Evolutionary conservation across 2,888 invertebrate species (phyloP).

Genomic region (Dynastes maya): DNA sequence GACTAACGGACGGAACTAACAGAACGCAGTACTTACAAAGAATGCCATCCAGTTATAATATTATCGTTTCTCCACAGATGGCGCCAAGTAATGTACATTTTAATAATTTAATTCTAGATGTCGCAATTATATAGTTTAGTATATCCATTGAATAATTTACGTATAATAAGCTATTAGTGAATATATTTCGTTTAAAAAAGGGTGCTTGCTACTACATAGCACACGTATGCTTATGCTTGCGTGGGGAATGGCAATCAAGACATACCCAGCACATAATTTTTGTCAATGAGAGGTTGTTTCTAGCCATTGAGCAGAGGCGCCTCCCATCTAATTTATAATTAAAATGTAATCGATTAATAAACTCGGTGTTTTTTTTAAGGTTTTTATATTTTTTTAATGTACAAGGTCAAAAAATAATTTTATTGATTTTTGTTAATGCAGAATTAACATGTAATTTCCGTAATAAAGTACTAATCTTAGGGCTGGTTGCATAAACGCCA

Average conservation of each 20-base stretch:
- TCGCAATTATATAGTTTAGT: background rate
- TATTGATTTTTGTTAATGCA: no score
- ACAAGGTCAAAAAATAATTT: no score
- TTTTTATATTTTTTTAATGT: no score
- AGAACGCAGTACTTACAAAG: no score
- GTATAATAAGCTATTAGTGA: background rate
- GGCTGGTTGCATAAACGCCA: no score
- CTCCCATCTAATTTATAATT: conserved; percentile 64
- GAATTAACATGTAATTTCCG: no score
- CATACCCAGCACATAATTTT: conserved; percentile 90
- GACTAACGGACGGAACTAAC: no score
- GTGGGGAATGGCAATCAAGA: conserved; percentile 90
- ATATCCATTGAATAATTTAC: background rate
- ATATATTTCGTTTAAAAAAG: conserved; percentile 71
- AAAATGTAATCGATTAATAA: background rate
- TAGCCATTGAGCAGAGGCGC: conserved; percentile 81
- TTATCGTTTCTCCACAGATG: no score
- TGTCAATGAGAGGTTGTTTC: conserved; percentile 80
- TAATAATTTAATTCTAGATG: background rate
- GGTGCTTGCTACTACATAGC: conserved; percentile 84
- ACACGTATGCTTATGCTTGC: conserved; percentile 73
- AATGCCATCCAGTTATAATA: no score
- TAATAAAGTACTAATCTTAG: no score
- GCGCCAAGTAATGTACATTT: no score
- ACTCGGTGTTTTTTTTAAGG: no score